Evolutionary conservation across 2,113 vertebrate genomes (phyloP).

Genomic region (Tympanuchus pallidicinctus): DNA sequence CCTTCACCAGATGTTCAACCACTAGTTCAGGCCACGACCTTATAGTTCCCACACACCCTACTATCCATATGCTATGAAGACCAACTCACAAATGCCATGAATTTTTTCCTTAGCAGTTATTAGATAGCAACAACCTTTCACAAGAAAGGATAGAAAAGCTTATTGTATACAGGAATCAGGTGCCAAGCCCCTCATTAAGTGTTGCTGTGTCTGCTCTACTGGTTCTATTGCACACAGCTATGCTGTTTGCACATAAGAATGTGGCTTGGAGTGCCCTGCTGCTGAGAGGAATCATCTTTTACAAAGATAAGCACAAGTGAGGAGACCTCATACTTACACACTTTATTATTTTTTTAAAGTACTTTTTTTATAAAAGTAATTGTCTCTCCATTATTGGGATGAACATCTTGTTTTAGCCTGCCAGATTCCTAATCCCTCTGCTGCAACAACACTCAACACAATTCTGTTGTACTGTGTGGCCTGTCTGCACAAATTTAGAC

Average conservation of each 20-base stretch:
- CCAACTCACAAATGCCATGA: neutral
- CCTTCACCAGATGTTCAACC: too few species aligned
- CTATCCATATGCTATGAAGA: fast-evolving
- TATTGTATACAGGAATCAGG: fast-evolving
- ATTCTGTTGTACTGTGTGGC: fast-evolving
- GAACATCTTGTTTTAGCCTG: neutral
- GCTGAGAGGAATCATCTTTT: fast-evolving
- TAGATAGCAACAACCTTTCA: fast-evolving
- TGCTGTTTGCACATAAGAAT: neutral
- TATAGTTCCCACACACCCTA: too few species aligned
- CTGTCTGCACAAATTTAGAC: neutral
- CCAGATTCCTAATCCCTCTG: neutral
- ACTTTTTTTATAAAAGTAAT: neutral
- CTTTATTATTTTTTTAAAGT: neutral
- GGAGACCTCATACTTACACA: fast-evolving
- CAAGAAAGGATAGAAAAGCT: neutral
- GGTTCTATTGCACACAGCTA: neutral
- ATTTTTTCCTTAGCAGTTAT: neutral
- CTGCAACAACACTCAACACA: neutral
- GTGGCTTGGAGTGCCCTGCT: neutral
- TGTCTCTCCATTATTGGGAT: neutral
- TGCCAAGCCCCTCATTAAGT: neutral
- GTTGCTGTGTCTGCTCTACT: neutral
- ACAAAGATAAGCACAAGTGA: neutral
- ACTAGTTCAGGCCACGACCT: too few species aligned